Percentiles rank a stretch among this genome's conserved stretches.
These are phyloP conservation scores for Cryptotis parvus DNA, from an alignment of 2,113 vertebrate genomes.

Conservation along the genomic window DNA sequence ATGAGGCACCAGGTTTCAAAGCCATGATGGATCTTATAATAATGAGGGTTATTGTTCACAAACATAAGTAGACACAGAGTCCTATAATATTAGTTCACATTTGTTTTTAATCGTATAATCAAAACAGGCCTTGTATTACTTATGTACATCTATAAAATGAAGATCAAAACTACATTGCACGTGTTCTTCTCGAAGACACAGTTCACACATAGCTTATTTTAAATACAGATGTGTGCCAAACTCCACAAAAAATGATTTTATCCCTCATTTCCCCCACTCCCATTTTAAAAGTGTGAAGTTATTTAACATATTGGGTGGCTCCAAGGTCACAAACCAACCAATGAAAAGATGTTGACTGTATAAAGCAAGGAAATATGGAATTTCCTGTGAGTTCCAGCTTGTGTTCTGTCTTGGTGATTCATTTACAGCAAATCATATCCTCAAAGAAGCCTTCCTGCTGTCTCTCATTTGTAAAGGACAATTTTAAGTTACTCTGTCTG, in stretches of 20 bases:
- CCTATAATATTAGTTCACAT: conserved; percentile 60
- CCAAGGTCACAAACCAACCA: conserved; percentile 47
- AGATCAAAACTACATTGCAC: conserved; percentile 75
- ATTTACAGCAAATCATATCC: neutral
- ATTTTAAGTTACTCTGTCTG: conserved; percentile 21
- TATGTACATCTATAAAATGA: conserved; percentile 74
- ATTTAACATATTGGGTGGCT: conserved; percentile 58
- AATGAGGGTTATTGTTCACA: conserved; percentile 49
- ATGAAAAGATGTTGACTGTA: conserved; percentile 10
- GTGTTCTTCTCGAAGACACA: conserved; percentile 69
- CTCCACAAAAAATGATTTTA: conserved; percentile 64
- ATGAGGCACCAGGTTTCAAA: neutral
- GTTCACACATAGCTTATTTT: conserved; percentile 62
- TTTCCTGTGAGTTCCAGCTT: conserved; percentile 55
- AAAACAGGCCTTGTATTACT: conserved; percentile 76
- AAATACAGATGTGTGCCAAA: conserved; percentile 67
- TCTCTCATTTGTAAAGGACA: conserved; percentile 12
- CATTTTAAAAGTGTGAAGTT: conserved; percentile 51
- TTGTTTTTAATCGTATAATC: conserved; percentile 80
- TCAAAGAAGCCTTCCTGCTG: neutral
- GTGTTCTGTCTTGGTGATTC: neutral
- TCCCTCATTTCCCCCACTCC: conserved; percentile 57
- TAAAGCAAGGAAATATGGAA: conserved; percentile 13
- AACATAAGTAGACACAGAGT: conserved; percentile 52
- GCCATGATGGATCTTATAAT: neutral